Conservation (phyloP, 2,797 vertebrate species). For the Enteromius radiatus region DNA sequence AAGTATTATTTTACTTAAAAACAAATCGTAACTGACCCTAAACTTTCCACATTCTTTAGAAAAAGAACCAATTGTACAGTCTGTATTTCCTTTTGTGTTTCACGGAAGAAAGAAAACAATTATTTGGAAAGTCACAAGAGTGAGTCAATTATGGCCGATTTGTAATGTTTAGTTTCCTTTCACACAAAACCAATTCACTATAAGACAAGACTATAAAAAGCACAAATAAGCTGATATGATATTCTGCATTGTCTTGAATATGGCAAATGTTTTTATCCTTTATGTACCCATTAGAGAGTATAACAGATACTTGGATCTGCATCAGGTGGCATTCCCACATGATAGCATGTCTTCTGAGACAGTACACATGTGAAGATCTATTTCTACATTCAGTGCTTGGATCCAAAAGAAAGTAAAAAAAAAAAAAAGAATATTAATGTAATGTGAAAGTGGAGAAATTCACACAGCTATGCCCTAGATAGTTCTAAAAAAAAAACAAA, state of each 20-base stretch:
- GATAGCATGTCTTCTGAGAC: neutral
- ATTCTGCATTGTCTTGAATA: neutral
- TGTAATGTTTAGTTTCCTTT: neutral
- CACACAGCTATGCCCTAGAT: slow-evolving; percentile 54
- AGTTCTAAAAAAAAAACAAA: slow-evolving; percentile 26
- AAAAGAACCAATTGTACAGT: neutral
- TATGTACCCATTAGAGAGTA: neutral
- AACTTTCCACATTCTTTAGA: neutral
- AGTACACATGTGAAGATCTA: neutral
- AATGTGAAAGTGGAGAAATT: slow-evolving; percentile 42
- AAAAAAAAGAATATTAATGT: neutral
- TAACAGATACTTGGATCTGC: neutral
- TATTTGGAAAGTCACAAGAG: neutral
- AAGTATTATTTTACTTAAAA: neutral
- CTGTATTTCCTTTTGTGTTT: neutral
- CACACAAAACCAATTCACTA: neutral
- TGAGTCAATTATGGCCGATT: neutral
- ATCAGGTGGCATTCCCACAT: neutral
- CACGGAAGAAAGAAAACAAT: neutral
- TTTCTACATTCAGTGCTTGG: neutral
- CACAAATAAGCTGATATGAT: neutral
- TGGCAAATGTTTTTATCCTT: neutral
- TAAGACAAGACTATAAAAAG: neutral
- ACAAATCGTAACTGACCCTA: neutral
- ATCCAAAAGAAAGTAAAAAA: slow-evolving; percentile 13